Evolutionary conservation across 2,113 vertebrate genomes (phyloP), one percentile per base, ranked within the genome.

Genomic region (Fulmarus glacialis): DNA sequence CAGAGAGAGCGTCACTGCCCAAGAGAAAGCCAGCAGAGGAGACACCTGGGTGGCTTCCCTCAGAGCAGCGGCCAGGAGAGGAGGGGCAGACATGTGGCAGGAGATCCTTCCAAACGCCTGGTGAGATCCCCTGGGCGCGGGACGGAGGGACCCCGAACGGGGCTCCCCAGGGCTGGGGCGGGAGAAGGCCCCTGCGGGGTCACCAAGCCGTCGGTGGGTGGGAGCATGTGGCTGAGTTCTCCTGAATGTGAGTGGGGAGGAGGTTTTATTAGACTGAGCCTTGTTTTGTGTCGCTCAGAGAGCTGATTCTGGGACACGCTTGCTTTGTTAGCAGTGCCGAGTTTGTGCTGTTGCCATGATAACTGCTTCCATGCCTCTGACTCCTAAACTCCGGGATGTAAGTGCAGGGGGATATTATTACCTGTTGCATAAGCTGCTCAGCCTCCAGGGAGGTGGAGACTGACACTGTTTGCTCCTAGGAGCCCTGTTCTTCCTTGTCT

Each of bases 41-140:
- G 71, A 34, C 22, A 4, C 7, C 5, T n/a, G 36, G 13, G 15
- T 19, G 24, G 52, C 30, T 50, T 47, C 4, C 0, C 38, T 18
- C 5, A 0, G 71, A 89, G 86, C 74, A 56, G 66, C 15, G 3
- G 40, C 47, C 52, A 20, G 40, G 14, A 12, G 3, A 53, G 60
- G 47, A 89, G 52, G 26, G 62, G 34, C 92, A 59, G 91, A 42
- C n/a, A 98, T 98, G 97, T 97, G 95, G 95, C 94, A 38, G 83
- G 85, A 97, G 7, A 14, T 42, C 43, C 78, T 98, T 80, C 45
- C 91, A 24, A 92, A 45, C 1, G n/a, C 93, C 18, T 94, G 97
- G 97, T 98, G 86, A 98, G 97, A 48, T 15, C 18, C 36, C 48
- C 42, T 68, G 1, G 17, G 40, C 2, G 4, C 4, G 14, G 55